These are phyloP conservation scores for Philhelius pedissequus DNA, from an alignment of 2,888 invertebrate genomes.

Conservation along the genomic window DNA sequence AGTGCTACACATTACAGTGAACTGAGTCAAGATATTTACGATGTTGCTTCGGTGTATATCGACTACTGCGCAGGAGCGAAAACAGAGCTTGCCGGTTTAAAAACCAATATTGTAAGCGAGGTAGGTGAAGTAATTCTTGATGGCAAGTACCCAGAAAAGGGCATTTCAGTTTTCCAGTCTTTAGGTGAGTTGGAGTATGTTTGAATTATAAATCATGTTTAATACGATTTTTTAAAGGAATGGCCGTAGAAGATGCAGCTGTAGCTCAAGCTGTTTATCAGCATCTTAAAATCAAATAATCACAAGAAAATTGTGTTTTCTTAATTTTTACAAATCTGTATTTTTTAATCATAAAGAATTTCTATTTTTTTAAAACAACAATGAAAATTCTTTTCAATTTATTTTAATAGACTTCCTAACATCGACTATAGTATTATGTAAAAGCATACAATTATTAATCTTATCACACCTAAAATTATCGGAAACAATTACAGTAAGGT, in stretches of 20 bases:
- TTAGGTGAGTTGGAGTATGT: slow-evolving; percentile 79
- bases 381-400: too few species aligned
- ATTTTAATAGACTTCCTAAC: too few species aligned
- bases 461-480: too few species aligned
- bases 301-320: background rate
- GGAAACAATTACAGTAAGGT: too few species aligned
- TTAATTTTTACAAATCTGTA: background rate
- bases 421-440: too few species aligned
- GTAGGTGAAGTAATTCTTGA: slow-evolving; percentile 80
- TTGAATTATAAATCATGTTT: background rate
- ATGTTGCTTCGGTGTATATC: slow-evolving; percentile 80
- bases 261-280: slow-evolving; percentile 81
- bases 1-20: slow-evolving; percentile 80
- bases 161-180: slow-evolving; percentile 83
- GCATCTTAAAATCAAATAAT: background rate
- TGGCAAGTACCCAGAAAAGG: slow-evolving; percentile 71
- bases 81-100: slow-evolving; percentile 80
- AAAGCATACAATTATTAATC: too few species aligned
- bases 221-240: slow-evolving; percentile 77
- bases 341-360: too few species aligned
- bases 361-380: too few species aligned
- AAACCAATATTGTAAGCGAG: slow-evolving; percentile 80
- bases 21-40: slow-evolving; percentile 80
- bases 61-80: slow-evolving; percentile 81
- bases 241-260: slow-evolving; percentile 83